These are phyloP conservation scores for Notocelia uddmanniana DNA, from an alignment of 2,888 invertebrate species.

Conservation along the genomic window DNA sequence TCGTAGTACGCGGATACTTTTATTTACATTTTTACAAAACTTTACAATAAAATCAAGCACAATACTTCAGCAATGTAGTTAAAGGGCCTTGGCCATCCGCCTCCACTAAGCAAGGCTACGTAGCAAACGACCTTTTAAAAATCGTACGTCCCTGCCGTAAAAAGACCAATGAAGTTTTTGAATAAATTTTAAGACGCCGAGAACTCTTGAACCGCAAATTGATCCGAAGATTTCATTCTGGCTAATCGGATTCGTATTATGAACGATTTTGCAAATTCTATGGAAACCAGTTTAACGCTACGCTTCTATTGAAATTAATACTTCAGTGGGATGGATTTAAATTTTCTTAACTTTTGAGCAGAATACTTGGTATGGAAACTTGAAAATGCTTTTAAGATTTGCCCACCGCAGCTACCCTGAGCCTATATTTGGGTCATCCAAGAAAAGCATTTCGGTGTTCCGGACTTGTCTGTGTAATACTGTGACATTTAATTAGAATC, in stretches of 20 bases:
- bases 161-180: constrained; percentile 58
- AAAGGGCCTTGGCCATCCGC: too few species aligned
- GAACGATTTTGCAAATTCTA: constrained; percentile 65
- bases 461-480: not conserved
- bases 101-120: constrained; percentile 11
- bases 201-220: constrained; percentile 59
- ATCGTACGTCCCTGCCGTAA: constrained; percentile 32
- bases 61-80: not conserved
- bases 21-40: too few species aligned
- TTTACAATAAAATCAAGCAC: not conserved
- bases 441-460: not conserved
- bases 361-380: constrained; percentile 18
- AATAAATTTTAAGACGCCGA: constrained; percentile 62
- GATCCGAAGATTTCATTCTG: constrained; percentile 66
- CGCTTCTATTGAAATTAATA: constrained; percentile 66
- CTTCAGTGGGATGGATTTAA: constrained; percentile 63
- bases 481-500: not conserved
- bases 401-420: not conserved
- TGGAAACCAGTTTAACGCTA: constrained; percentile 61
- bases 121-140: constrained; percentile 41
- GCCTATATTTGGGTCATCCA: not conserved
- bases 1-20: not conserved
- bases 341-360: constrained; percentile 49
- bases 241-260: constrained; percentile 69
- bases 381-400: constrained; percentile 37